Conservation (phyloP, 2,113 vertebrate species). For the Noctilio leporinus region DNA sequence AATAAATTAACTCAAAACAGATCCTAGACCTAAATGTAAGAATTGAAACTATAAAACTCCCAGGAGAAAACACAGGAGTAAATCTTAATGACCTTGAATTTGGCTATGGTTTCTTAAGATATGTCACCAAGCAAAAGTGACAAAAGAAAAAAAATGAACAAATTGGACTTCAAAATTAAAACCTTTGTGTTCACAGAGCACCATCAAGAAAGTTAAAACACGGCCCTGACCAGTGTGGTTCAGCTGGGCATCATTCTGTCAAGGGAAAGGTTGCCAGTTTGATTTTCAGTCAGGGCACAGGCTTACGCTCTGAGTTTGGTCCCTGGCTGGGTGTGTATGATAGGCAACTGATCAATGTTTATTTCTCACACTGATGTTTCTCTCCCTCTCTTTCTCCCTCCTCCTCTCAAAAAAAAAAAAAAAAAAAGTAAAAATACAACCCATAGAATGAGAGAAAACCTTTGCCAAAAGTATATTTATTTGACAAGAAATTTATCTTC, state of each 20-base stretch:
- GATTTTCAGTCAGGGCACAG: too few species aligned
- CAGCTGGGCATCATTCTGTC: too few species aligned
- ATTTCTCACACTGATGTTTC: too few species aligned
- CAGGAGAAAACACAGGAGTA: not conserved
- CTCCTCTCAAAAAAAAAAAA: too few species aligned
- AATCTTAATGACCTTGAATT: constrained; percentile 7
- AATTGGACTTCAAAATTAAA: not conserved
- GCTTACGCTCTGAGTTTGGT: too few species aligned
- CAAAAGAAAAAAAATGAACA: not conserved
- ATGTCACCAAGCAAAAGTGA: not conserved
- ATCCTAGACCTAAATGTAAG: not conserved
- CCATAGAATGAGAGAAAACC: not conserved
- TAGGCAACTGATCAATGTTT: too few species aligned
- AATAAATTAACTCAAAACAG: not conserved
- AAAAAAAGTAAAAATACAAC: constrained; percentile 2
- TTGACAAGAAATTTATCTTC: not conserved
- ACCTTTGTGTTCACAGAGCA: not conserved
- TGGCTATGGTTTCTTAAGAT: constrained; percentile 3
- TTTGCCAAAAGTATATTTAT: not conserved
- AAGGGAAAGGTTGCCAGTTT: too few species aligned
- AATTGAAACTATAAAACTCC: not conserved
- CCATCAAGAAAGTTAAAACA: constrained; percentile 3
- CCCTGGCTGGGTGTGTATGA: too few species aligned
- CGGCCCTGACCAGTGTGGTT: too few species aligned
- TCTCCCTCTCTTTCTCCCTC: too few species aligned